Base-by-base conservation (phyloP, 2,113 vertebrate genomes). In the Heterochromis multidens region DNA sequence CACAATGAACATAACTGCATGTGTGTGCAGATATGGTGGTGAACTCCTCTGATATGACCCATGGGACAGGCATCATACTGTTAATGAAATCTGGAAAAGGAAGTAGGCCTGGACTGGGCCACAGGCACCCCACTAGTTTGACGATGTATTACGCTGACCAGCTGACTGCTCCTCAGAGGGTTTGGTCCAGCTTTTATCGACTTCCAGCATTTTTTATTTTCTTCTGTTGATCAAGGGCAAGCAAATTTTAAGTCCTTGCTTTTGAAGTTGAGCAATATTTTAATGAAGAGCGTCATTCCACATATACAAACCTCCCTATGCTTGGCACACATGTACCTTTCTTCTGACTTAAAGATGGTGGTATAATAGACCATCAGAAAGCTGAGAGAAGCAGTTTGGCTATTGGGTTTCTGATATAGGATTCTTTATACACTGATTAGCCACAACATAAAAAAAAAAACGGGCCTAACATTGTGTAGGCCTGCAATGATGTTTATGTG, bases 61-160 rank as follows among this genome's bases (percentile, higher is more conserved):
- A 5, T 35, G 86, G 88, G 88, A 86, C 83, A 80, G 86, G 52
- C 79, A 61, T 40, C 25, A 37, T 21, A 74, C 77, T 74, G 85
- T 85, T 87, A 89, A 91, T 82, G 80, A 49, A 77, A 87, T 87
- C 86, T 88, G 86, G 82, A 79, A 78, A 74, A 87, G 90, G 77
- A 90, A 87, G 82, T 79, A 80, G 76, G 77, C 23, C 72, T 67
- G 80, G 59, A 46, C 85, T 58, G 37, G 80, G 77, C 78, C 78
- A 63, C 57, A 88, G 67, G 29, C 6, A 74, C 27, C 43, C 27
- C 67, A 31, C 17, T 52, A 52, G 5, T 85, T 76, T 81, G 52
- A 84, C 3, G 17, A 82, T 85, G 80, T 61, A 54, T 62, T 60
- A 60, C 16, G 23, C 59, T 77, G 90, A 92, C 82, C 59, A 14